Evolutionary conservation across 2,888 invertebrate genomes (phyloP).

Genomic region (Athalia circularis): DNA sequence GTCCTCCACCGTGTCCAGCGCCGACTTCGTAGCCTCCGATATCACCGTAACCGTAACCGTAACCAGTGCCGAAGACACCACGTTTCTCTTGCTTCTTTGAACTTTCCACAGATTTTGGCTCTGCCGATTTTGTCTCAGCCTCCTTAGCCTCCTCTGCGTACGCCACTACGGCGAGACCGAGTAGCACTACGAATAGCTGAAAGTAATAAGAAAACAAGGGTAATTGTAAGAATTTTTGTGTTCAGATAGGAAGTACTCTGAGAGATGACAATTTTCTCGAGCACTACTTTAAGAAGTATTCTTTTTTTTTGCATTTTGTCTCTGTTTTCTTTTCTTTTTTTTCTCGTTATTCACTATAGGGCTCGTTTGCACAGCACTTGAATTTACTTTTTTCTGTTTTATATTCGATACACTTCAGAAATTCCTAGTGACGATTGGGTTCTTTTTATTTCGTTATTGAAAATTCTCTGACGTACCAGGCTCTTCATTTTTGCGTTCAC

Average conservation of each 20-base stretch:
- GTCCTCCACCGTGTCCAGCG: slow-evolving; percentile 75
- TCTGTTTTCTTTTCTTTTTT: neutral
- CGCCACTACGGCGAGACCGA: slow-evolving; percentile 83
- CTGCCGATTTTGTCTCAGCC: slow-evolving; percentile 64
- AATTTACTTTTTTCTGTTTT: neutral
- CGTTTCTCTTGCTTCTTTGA: slow-evolving; percentile 87
- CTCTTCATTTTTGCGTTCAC: slow-evolving; percentile 71
- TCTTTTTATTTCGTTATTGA: neutral
- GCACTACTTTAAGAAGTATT: neutral
- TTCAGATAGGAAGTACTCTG: neutral
- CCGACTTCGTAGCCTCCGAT: slow-evolving; percentile 53
- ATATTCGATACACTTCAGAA: slow-evolving; percentile 24
- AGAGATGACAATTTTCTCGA: neutral
- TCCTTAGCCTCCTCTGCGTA: slow-evolving; percentile 78
- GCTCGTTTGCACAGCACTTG: neutral
- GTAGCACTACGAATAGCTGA: slow-evolving; percentile 84
- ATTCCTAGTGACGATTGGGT: slow-evolving; percentile 22
- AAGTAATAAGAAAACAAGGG: slow-evolving; percentile 59
- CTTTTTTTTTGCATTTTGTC: neutral
- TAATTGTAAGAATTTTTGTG: slow-evolving; percentile 8
- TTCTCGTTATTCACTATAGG: slow-evolving; percentile 5
- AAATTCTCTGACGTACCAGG: slow-evolving; percentile 68
- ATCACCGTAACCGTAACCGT: slow-evolving; percentile 85
- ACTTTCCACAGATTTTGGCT: slow-evolving; percentile 38
- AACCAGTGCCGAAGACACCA: slow-evolving; percentile 84